Conservation (phyloP, 2,113 vertebrate species). For the Panurus biarmicus region DNA sequence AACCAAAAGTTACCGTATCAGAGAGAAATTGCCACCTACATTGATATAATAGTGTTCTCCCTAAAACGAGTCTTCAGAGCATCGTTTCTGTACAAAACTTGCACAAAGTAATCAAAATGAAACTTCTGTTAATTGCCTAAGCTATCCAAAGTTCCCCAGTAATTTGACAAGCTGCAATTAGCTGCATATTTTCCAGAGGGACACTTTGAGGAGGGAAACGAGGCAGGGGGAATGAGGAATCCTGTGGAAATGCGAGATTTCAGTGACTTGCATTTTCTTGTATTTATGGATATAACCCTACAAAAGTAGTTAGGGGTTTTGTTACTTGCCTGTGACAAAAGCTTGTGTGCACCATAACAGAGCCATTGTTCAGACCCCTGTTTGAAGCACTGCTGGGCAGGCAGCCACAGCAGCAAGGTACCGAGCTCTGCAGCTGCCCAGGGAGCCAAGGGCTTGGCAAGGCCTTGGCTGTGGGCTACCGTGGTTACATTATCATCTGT, state of each 20-base stretch:
- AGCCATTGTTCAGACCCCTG: neutral
- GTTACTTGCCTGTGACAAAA: neutral
- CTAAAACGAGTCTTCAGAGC: neutral
- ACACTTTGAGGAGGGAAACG: neutral
- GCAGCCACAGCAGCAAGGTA: accelerated
- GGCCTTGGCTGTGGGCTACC: neutral
- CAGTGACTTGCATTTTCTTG: neutral
- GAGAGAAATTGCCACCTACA: neutral
- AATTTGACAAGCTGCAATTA: neutral
- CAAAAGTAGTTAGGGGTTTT: neutral
- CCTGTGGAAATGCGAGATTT: neutral
- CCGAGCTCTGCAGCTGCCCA: neutral
- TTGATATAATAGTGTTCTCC: neutral
- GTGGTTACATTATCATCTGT: neutral
- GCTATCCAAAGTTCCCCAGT: neutral
- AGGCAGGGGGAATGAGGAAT: accelerated
- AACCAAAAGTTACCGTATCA: neutral
- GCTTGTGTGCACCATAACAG: too few species aligned
- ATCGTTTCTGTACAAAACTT: neutral
- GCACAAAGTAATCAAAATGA: neutral
- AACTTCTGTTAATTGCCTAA: neutral
- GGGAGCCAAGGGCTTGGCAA: neutral
- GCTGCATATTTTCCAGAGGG: neutral
- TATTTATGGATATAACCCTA: neutral
- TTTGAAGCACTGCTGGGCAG: neutral